Conservation (phyloP, 2,797 vertebrate species). For the Oceanodroma leucorhoa region DNA sequence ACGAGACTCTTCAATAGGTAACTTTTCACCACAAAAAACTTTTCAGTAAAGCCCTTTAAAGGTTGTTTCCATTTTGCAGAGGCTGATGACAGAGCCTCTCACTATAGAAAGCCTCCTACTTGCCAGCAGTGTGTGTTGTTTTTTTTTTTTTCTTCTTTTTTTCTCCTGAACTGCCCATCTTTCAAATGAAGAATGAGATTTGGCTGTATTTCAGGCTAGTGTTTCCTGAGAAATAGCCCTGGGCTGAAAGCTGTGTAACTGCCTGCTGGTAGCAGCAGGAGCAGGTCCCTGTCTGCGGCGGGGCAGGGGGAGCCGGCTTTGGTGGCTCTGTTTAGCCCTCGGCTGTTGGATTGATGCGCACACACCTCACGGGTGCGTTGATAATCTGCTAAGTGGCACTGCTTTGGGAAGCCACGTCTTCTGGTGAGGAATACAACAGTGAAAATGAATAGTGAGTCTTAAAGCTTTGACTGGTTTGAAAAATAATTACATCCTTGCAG, state of each 20-base stretch:
- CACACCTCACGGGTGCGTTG: fast-evolving
- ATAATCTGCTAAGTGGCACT: neutral
- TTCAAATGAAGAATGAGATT: neutral
- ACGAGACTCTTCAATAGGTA: fast-evolving
- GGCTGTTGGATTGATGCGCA: fast-evolving
- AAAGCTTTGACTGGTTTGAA: neutral
- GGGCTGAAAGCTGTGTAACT: neutral
- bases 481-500: neutral
- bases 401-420: neutral
- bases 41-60: neutral
- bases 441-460: neutral
- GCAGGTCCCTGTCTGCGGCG: neutral
- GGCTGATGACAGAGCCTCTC: neutral
- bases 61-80: neutral
- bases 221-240: neutral
- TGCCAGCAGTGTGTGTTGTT: neutral
- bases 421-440: neutral
- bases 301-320: neutral
- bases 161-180: neutral
- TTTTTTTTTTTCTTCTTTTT: neutral
- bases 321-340: neutral
- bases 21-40: too few relatives aligned
- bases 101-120: neutral
- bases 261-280: neutral
- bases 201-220: neutral